phyloP scores from a whole-genome alignment of 2,888 invertebrate species.

The Brenthis hecate region DNA sequence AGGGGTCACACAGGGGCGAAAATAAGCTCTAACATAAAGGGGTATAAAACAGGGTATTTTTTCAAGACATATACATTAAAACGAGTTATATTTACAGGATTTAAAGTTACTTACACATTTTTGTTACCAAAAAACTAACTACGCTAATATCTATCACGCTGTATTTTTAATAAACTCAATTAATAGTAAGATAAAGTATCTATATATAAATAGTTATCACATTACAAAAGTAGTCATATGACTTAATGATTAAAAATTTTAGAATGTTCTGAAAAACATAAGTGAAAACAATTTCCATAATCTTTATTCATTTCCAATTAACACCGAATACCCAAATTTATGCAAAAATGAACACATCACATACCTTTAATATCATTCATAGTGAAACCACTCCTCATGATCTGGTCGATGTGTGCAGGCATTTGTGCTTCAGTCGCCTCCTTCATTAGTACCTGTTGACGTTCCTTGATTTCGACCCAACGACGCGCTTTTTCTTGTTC shows the following conservation, averaged over 20 bases:
- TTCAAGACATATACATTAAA: background rate
- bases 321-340: background rate
- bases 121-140: constrained; percentile 1
- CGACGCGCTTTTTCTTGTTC: constrained; percentile 92
- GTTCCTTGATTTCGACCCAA: constrained; percentile 94
- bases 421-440: constrained; percentile 87
- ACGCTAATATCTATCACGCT: background rate
- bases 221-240: too few species aligned
- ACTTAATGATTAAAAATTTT: too few species aligned
- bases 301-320: background rate
- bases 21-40: constrained; percentile 12
- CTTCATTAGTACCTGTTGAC: constrained; percentile 90
- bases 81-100: constrained; percentile 12
- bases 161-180: background rate
- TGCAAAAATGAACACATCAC: background rate
- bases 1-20: constrained; percentile 29
- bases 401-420: constrained; percentile 93
- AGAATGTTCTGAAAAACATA: too few species aligned
- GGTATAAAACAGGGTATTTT: background rate
- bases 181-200: too few species aligned
- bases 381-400: constrained; percentile 94
- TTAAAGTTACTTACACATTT: background rate
- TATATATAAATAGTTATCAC: too few species aligned
- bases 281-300: too few species aligned
- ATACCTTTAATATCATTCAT: constrained; percentile 96